A percentile compares a stretch with the other conserved stretches of the same genome.
phyloP scores from a whole-genome alignment of 2,797 vertebrate genomes.

The Galago senegalensis region DNA sequence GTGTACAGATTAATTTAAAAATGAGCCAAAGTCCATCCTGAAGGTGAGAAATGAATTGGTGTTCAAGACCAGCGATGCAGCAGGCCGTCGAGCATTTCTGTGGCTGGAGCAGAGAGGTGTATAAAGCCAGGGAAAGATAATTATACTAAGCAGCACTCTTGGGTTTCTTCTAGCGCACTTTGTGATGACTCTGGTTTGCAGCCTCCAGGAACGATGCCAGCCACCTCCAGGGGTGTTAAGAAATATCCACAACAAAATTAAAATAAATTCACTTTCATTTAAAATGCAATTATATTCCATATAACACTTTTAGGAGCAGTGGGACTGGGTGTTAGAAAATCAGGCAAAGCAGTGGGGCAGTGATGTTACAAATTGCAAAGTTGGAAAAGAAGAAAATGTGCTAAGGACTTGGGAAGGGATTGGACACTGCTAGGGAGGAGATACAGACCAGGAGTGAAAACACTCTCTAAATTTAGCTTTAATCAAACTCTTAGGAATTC shows the following conservation, averaged over 20 bases:
- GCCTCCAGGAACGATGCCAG: conserved; percentile 1
- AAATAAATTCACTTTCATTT: conserved; percentile 66
- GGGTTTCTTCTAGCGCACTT: background rate
- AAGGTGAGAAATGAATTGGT: background rate
- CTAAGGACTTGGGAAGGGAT: background rate
- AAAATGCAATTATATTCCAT: conserved; percentile 63
- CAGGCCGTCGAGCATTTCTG: background rate
- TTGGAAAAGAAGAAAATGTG: background rate
- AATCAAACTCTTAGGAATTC: background rate
- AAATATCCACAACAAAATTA: conserved; percentile 57
- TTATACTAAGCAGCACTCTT: background rate
- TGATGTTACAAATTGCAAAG: background rate
- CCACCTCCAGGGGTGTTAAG: conserved; percentile 47
- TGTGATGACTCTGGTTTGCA: conserved; percentile 30
- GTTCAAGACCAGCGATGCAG: background rate
- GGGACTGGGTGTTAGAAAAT: conserved; percentile 48
- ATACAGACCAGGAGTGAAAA: background rate
- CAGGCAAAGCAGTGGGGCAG: conserved; percentile 11
- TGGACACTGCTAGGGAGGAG: background rate
- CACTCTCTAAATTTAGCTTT: background rate
- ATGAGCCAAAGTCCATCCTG: no score
- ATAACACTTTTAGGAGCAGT: conserved; percentile 57
- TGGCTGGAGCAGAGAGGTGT: background rate
- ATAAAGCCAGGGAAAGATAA: background rate
- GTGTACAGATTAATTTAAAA: conserved; percentile 37